Conservation (phyloP, 2,113 vertebrate genomes). For the Edolisoma coerulescens region DNA sequence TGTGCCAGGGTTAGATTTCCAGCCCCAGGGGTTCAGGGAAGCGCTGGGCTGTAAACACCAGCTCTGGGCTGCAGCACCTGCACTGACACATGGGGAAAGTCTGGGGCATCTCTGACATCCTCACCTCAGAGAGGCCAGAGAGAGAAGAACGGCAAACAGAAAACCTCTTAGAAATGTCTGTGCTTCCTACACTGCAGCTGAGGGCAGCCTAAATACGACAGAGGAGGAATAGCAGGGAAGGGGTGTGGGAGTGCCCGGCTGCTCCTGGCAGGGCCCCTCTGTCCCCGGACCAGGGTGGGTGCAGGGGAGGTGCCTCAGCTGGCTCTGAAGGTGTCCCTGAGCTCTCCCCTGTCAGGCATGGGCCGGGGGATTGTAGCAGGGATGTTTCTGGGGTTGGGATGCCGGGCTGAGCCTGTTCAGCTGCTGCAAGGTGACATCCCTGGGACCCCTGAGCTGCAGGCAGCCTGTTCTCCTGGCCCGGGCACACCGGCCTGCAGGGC, state of each 20-base stretch:
- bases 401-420: background rate
- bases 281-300: no score
- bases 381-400: background rate
- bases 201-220: accelerated
- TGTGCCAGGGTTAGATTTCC: background rate
- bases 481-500: background rate
- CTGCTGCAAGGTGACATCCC: background rate
- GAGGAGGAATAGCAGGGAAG: background rate
- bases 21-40: background rate
- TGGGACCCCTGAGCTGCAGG: background rate
- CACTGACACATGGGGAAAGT: background rate
- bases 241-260: background rate
- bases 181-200: background rate
- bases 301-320: background rate
- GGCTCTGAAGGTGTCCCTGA: background rate
- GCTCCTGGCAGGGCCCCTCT: background rate
- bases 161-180: no score
- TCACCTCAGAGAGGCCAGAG: background rate
- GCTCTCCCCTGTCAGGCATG: no score
- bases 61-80: background rate
- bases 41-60: background rate
- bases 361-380: no score
- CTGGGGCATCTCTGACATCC: background rate
- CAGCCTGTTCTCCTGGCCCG: background rate
- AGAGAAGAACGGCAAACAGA: background rate